A percentile compares a stretch with the other conserved stretches of the same genome.
phyloP scores from a whole-genome alignment of 2,113 vertebrate genomes.

The Chlamydotis undulata region DNA sequence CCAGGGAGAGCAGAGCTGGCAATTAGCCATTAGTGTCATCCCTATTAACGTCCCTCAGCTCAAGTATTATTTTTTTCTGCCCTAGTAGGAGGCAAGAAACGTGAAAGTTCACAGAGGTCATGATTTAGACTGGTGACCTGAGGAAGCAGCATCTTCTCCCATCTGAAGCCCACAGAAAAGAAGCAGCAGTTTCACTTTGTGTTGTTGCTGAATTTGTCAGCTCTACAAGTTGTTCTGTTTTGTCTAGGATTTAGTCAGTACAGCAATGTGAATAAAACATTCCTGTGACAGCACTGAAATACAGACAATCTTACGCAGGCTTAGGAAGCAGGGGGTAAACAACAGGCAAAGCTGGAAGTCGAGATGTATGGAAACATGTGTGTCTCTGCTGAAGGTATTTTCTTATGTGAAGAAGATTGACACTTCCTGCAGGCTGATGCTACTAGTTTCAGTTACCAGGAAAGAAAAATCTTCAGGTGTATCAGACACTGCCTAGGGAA shows the following conservation, averaged over 20 bases:
- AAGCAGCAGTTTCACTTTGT: background rate
- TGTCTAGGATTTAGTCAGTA: background rate
- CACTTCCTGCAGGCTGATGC: background rate
- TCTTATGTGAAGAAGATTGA: background rate
- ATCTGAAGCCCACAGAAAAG: background rate
- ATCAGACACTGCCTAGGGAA: background rate
- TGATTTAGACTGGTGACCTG: background rate
- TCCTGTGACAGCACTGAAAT: background rate
- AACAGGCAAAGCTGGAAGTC: background rate
- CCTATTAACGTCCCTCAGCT: background rate
- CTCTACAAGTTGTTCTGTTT: background rate
- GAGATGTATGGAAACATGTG: background rate
- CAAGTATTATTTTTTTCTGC: background rate
- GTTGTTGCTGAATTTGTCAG: background rate
- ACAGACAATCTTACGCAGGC: background rate
- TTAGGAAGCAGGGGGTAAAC: background rate
- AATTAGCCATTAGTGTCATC: background rate
- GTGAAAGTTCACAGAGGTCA: background rate
- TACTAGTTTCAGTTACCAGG: background rate
- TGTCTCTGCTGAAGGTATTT: background rate
- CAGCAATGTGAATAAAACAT: background rate
- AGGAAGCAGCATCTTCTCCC: background rate
- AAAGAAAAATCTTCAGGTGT: background rate
- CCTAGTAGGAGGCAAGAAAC: background rate
- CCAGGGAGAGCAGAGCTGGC: background rate